Evolutionary conservation across 2,113 vertebrate species (phyloP).

Genomic region (Ailurus styani): DNA sequence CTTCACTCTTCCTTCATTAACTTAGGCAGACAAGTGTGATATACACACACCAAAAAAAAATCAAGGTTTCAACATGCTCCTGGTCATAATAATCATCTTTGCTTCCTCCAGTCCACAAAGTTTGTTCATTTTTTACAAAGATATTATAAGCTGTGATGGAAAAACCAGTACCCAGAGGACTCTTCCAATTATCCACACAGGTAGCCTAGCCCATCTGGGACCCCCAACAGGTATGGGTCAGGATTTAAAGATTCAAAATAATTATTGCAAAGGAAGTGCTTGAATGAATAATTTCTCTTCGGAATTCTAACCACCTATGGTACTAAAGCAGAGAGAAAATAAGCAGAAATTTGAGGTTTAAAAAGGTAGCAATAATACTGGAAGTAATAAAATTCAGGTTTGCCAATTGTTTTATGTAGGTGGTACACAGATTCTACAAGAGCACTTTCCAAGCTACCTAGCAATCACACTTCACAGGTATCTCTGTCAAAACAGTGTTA

Average conservation of each 20-base stretch:
- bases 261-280: slow-evolving; percentile 66
- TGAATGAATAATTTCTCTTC: slow-evolving; percentile 61
- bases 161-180: slow-evolving; percentile 62
- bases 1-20: slow-evolving; percentile 79
- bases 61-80: slow-evolving; percentile 64
- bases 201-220: slow-evolving; percentile 42
- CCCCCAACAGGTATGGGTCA: slow-evolving; percentile 40
- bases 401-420: neutral
- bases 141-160: slow-evolving; percentile 70
- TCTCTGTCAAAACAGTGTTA: neutral
- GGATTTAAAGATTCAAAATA: slow-evolving; percentile 77
- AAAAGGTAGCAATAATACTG: neutral
- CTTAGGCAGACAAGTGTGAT: slow-evolving; percentile 72
- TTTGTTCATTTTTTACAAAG: slow-evolving; percentile 71
- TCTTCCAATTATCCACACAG: slow-evolving; percentile 59
- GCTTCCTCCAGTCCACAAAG: slow-evolving; percentile 46
- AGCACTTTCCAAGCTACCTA: neutral
- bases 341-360: neutral
- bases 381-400: neutral
- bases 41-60: slow-evolving; percentile 21
- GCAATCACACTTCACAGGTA: neutral
- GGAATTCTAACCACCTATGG: slow-evolving; percentile 45
- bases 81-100: slow-evolving; percentile 75
- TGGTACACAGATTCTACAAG: neutral
- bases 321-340: neutral